Evolutionary conservation across 2,888 invertebrate genomes (phyloP).

Genomic region (Drosophila rellima): DNA sequence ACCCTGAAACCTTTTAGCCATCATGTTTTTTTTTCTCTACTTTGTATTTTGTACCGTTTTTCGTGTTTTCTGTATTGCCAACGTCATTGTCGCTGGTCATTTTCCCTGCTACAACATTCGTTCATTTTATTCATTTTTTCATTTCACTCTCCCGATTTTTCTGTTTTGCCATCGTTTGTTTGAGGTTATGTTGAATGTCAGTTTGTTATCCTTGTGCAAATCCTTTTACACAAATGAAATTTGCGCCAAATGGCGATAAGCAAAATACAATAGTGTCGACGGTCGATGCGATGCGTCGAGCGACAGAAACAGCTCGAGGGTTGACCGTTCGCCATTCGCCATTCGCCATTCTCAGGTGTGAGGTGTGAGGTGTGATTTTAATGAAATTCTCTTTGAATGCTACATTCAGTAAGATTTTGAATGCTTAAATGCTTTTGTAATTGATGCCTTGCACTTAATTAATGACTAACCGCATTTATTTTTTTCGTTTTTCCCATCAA

Average conservation of each 20-base stretch:
- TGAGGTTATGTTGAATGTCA: constrained; percentile 84
- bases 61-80: constrained; percentile 57
- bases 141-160: constrained; percentile 40
- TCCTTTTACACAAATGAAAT: constrained; percentile 84
- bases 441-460: constrained; percentile 48
- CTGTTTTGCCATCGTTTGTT: constrained; percentile 65
- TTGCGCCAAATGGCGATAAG: constrained; percentile 80
- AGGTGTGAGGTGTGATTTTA: constrained; percentile 59
- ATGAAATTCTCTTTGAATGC: constrained; percentile 26
- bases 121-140: constrained; percentile 10
- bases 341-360: constrained; percentile 28
- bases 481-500: constrained; percentile 38
- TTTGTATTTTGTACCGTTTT: constrained; percentile 11
- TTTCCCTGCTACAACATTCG: constrained; percentile 62
- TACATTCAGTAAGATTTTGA: constrained; percentile 17
- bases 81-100: constrained; percentile 76
- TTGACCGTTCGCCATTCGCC: constrained; percentile 4
- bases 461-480: constrained; percentile 30
- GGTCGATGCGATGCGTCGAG: constrained; percentile 1
- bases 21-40: constrained; percentile 39
- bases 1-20: constrained; percentile 53
- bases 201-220: constrained; percentile 83
- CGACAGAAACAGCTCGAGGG: constrained; percentile 10
- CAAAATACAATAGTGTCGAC: constrained; percentile 67
- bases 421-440: constrained; percentile 41